These are phyloP conservation scores for Molothrus ater DNA, from an alignment of 2,797 vertebrate species.

Conservation along the genomic window DNA sequence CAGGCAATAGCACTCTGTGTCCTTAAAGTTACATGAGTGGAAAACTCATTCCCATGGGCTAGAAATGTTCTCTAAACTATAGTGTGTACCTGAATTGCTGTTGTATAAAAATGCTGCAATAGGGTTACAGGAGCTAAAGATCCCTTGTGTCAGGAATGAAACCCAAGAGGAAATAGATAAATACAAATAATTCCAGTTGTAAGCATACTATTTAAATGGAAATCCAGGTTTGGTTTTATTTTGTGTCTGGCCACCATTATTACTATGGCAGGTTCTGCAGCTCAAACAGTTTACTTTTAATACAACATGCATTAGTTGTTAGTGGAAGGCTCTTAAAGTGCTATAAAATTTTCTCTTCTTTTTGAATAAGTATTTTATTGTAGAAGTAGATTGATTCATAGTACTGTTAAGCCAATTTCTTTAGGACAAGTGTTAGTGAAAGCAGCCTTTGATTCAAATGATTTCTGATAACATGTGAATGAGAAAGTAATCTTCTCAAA, in stretches of 20 bases:
- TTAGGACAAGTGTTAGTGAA: background rate
- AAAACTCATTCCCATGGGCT: conserved; percentile 57
- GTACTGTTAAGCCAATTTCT: background rate
- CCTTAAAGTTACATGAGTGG: conserved; percentile 52
- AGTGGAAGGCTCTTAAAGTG: background rate
- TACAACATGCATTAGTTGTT: background rate
- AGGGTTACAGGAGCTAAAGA: conserved; percentile 57
- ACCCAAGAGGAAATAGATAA: conserved; percentile 57
- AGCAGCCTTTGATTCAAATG: background rate
- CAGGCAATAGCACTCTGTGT: conserved; percentile 39
- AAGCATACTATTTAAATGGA: conserved; percentile 74
- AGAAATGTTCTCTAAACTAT: conserved; percentile 42
- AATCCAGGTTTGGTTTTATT: conserved; percentile 59
- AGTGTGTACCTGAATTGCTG: conserved; percentile 51
- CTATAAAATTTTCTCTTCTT: background rate
- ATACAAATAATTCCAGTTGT: conserved; percentile 58
- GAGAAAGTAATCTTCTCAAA: background rate
- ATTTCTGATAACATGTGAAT: background rate
- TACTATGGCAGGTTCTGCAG: background rate
- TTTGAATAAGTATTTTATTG: background rate
- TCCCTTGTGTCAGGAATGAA: conserved; percentile 50
- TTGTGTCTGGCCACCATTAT: conserved; percentile 16
- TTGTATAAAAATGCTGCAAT: conserved; percentile 53
- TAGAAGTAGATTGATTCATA: background rate
- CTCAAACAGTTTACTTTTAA: background rate